These are phyloP conservation scores for Lasioglossum morio DNA, from an alignment of 2,888 invertebrate genomes.

Conservation along the genomic window DNA sequence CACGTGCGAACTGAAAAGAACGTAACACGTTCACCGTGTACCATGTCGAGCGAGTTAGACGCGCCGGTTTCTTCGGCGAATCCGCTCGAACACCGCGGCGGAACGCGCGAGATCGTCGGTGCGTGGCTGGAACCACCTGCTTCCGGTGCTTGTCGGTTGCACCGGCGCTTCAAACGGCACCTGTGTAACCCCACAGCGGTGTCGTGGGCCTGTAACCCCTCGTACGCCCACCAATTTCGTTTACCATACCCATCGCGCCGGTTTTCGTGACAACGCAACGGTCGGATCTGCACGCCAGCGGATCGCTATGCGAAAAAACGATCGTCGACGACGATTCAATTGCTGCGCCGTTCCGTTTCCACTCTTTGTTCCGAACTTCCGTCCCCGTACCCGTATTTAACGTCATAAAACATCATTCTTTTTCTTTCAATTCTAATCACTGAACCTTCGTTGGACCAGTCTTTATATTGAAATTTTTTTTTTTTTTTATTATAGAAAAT, in stretches of 20 bases:
- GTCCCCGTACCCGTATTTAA: not conserved
- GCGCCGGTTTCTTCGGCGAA: constrained; percentile 53
- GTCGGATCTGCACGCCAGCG: constrained; percentile 45
- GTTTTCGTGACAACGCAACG: constrained; percentile 35
- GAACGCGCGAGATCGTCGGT: constrained; percentile 76
- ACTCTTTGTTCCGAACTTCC: not conserved
- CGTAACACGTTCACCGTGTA: not conserved
- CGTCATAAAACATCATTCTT: not conserved
- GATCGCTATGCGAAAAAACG: constrained; percentile 28
- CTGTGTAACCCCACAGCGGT: constrained; percentile 48
- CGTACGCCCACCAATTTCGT: constrained; percentile 35
- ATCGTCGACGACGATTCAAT: constrained; percentile 18
- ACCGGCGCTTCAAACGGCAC: constrained; percentile 55
- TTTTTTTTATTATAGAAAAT: too few relatives aligned
- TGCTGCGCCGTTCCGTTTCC: not conserved
- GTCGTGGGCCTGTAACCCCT: constrained; percentile 1
- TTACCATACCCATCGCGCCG: not conserved
- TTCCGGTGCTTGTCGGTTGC: constrained; percentile 76
- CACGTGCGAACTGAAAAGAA: not conserved
- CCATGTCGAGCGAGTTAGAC: constrained; percentile 26
- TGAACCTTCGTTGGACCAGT: too few relatives aligned
- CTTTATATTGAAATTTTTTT: too few relatives aligned
- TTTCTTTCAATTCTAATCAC: not conserved
- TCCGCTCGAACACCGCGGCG: constrained; percentile 53
- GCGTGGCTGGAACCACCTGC: constrained; percentile 83